Percentiles rank a stretch among this genome's conserved stretches.
phyloP scores from a whole-genome alignment of 64 coral and sea anemone genomes.

The Pachyseris speciosa region DNA sequence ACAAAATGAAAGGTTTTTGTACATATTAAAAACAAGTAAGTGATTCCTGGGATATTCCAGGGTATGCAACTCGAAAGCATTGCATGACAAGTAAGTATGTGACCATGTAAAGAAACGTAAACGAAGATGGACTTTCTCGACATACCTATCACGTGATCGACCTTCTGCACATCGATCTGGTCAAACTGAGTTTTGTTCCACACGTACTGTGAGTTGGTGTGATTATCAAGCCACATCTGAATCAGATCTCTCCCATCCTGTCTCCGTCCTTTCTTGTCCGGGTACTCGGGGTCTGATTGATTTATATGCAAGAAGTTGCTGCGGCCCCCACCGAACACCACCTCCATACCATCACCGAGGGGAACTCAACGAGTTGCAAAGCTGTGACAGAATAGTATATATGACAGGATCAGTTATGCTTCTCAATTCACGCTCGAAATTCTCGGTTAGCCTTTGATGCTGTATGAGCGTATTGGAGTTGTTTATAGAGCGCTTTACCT shows the following conservation, averaged over 20 bases:
- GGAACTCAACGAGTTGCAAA: conserved; percentile 83
- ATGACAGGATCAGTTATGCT: background rate
- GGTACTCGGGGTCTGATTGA: conserved; percentile 72
- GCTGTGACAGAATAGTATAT: conserved; percentile 54
- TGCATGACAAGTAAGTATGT: too few relatives aligned
- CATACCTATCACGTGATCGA: conserved; percentile 86
- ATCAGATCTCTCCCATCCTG: conserved; percentile 85
- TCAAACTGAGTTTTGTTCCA: conserved; percentile 93
- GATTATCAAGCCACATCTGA: conserved; percentile 76
- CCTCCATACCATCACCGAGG: conserved; percentile 85
- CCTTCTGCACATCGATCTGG: conserved; percentile 68
- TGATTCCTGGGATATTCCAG: too few relatives aligned
- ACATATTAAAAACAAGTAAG: too few relatives aligned
- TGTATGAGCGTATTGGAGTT: too few relatives aligned
- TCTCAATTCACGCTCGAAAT: background rate
- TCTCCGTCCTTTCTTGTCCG: conserved; percentile 42
- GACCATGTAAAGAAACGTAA: too few relatives aligned
- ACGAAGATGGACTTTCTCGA: background rate
- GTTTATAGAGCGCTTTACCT: too few relatives aligned
- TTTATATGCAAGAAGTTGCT: conserved; percentile 73
- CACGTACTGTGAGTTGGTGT: conserved; percentile 55
- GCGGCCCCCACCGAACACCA: conserved; percentile 85
- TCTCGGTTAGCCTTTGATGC: too few relatives aligned
- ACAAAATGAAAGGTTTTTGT: too few relatives aligned
- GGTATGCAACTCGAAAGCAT: too few relatives aligned